phyloP scores from a whole-genome alignment of 2,888 invertebrate species.

The Microctonus hyperodae region DNA sequence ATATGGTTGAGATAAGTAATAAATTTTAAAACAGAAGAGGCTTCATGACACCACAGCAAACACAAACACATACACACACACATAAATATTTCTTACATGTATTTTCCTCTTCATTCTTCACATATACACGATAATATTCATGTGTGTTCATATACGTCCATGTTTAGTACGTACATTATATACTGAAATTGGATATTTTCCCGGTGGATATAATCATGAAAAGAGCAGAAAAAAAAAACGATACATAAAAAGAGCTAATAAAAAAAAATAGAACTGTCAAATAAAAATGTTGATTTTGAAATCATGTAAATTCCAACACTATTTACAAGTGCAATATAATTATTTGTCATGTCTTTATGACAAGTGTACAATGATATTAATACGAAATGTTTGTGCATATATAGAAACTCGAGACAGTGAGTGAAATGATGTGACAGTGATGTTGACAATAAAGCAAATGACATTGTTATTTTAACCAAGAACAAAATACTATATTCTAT shows the following conservation, averaged over 20 bases:
- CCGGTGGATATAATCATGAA: background rate
- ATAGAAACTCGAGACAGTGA: background rate
- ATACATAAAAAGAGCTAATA: background rate
- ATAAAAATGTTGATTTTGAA: too few species aligned
- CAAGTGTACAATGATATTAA: too few species aligned
- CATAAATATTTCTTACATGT: too few species aligned
- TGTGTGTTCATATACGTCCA: background rate
- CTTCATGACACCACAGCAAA: background rate
- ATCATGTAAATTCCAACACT: too few species aligned
- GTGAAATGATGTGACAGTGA: background rate
- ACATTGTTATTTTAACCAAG: background rate
- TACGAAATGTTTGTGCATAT: too few species aligned
- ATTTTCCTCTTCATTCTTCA: too few species aligned
- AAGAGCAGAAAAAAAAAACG: background rate
- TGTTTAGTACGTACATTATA: conserved; percentile 6
- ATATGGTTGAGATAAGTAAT: background rate
- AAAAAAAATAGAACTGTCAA: too few species aligned
- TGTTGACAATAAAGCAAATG: background rate
- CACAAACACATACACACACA: background rate
- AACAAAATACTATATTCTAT: background rate
- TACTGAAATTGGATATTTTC: conserved; percentile 5
- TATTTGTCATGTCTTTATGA: too few species aligned
- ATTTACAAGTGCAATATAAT: too few species aligned
- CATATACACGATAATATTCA: background rate
- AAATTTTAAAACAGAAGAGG: conserved; percentile 3